Conservation (phyloP, 2,888 invertebrate species). For the Watsonalla cultraria region DNA sequence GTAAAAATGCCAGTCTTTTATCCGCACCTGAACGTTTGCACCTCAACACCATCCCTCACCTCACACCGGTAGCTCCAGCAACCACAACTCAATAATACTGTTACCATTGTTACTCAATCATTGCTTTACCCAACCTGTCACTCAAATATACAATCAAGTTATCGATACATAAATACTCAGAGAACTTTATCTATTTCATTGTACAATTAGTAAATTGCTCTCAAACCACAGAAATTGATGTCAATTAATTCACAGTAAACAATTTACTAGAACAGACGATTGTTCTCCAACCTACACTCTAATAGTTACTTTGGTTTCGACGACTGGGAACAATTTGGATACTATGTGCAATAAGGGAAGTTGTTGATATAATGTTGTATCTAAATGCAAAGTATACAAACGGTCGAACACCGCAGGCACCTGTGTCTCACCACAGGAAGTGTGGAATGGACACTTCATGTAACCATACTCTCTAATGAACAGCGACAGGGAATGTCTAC, state of each 20-base stretch:
- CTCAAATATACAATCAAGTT: not conserved
- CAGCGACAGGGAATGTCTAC: slow-evolving; percentile 51
- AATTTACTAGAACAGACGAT: slow-evolving; percentile 8
- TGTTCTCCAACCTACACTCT: slow-evolving; percentile 24
- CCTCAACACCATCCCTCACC: slow-evolving; percentile 11
- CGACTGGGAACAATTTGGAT: slow-evolving; percentile 35
- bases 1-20: too few species aligned
- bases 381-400: slow-evolving; percentile 32
- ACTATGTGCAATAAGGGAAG: slow-evolving; percentile 7
- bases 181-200: not conserved
- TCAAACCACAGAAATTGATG: slow-evolving; percentile 13
- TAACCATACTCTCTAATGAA: slow-evolving; percentile 13
- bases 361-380: slow-evolving; percentile 7
- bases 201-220: slow-evolving; percentile 10
- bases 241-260: slow-evolving; percentile 11
- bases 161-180: not conserved
- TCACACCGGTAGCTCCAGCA: slow-evolving; percentile 20
- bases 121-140: slow-evolving; percentile 27
- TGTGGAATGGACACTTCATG: slow-evolving; percentile 4
- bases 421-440: not conserved
- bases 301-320: slow-evolving; percentile 41
- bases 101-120: slow-evolving; percentile 43
- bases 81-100: slow-evolving; percentile 58
- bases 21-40: slow-evolving; percentile 4
- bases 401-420: slow-evolving; percentile 3